Evolutionary conservation across 2,888 invertebrate genomes (phyloP).

Genomic region (Ischnura elegans): DNA sequence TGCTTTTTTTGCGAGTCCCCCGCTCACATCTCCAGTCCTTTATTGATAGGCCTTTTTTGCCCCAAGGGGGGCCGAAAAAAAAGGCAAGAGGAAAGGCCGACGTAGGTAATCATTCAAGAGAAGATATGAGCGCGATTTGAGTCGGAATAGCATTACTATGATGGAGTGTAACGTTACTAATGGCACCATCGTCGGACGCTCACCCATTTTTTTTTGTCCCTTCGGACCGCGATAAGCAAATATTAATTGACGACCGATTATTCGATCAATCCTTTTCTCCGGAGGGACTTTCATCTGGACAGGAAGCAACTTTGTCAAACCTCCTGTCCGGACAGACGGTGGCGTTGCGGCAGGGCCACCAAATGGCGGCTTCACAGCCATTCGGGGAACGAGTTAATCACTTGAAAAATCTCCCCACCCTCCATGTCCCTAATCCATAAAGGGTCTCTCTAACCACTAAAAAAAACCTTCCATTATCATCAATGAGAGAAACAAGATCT

Average conservation of each 20-base stretch:
- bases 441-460: not conserved
- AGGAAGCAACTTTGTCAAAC: conserved; percentile 61
- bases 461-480: not conserved
- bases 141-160: conserved; percentile 40
- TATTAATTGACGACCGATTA: conserved; percentile 62
- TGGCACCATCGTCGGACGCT: not conserved
- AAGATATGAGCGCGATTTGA: not conserved
- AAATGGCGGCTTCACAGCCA: not conserved
- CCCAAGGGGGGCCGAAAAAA: not conserved
- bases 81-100: not conserved
- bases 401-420: not conserved
- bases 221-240: conserved; percentile 40
- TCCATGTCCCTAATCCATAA: not conserved
- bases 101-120: conserved; percentile 11
- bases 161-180: conserved; percentile 29
- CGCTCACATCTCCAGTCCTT: not conserved
- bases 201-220: conserved; percentile 33
- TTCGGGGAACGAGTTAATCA: not conserved
- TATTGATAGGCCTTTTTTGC: conserved; percentile 11
- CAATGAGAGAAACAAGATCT: no score
- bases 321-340: not conserved
- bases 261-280: conserved; percentile 52
- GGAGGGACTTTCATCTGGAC: conserved; percentile 57
- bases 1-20: not conserved
- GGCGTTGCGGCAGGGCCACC: not conserved